Conservation (phyloP, 37 sponge, comb jelly and placozoan species). For the Oopsacas minuta region DNA sequence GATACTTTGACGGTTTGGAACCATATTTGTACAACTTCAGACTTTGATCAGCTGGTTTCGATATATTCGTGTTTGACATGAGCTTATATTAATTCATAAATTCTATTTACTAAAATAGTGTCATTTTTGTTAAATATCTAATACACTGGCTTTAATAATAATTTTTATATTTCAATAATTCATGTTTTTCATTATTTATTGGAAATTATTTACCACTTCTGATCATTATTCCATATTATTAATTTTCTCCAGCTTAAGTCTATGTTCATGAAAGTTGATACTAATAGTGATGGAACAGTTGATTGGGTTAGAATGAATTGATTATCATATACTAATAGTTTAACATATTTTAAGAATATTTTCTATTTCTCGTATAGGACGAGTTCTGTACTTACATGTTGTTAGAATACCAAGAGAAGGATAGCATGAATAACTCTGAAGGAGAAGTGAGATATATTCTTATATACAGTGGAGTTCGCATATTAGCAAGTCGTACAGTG, state of each 20-base stretch:
- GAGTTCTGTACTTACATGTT: conserved; percentile 96
- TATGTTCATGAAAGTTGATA: conserved; percentile 92
- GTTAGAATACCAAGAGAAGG: conserved; percentile 78
- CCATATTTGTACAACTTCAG: too few relatives aligned
- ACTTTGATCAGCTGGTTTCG: too few relatives aligned
- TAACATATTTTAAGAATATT: background rate
- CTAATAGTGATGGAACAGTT: conserved; percentile 70
- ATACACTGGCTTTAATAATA: too few relatives aligned
- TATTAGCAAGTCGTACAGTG: background rate
- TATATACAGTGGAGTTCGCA: background rate
- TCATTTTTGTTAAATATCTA: too few relatives aligned
- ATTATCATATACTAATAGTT: background rate
- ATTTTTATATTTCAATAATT: too few relatives aligned
- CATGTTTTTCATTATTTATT: too few relatives aligned
- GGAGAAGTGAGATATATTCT: conserved; percentile 34
- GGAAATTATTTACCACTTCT: too few relatives aligned
- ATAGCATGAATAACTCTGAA: conserved; percentile 41
- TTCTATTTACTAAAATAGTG: too few relatives aligned
- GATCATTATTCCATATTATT: too few relatives aligned
- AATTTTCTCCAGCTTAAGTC: conserved; percentile 16
- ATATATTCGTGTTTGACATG: too few relatives aligned
- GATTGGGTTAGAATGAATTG: conserved; percentile 56
- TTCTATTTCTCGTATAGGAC: conserved; percentile 32
- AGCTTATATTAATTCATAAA: too few relatives aligned
- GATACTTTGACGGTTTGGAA: too few relatives aligned